A percentile compares a stretch with the other conserved stretches of the same genome.
These are phyloP conservation scores for Osmoderma eremita DNA, from an alignment of 2,888 invertebrate species.

Conservation along the genomic window DNA sequence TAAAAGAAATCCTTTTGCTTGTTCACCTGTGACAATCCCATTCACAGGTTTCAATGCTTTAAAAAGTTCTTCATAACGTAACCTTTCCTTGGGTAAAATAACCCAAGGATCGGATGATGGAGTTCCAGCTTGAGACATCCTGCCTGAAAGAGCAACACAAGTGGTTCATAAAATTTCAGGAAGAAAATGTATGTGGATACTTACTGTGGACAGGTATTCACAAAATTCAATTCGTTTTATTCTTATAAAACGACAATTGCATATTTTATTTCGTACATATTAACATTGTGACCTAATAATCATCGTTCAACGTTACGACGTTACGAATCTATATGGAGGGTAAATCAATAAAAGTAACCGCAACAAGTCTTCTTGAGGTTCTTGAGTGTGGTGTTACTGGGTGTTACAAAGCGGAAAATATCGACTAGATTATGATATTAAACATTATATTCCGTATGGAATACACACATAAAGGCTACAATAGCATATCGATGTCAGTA, in stretches of 20 bases:
- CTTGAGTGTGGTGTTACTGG: neutral
- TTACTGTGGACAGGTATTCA: constrained; percentile 1
- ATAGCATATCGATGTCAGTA: neutral
- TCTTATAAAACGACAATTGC: neutral
- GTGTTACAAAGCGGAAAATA: constrained; percentile 15
- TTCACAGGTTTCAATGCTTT: constrained; percentile 84
- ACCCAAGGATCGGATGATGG: constrained; percentile 81
- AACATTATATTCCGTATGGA: constrained; percentile 19
- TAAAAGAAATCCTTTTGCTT: constrained; percentile 92
- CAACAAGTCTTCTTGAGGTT: constrained; percentile 35
- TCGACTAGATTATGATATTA: constrained; percentile 1
- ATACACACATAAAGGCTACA: constrained; percentile 16
- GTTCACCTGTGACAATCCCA: constrained; percentile 90
- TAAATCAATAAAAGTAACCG: constrained; percentile 44
- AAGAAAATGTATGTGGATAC: neutral
- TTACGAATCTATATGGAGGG: constrained; percentile 35
- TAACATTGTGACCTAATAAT: constrained; percentile 45
- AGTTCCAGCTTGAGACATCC: constrained; percentile 62
- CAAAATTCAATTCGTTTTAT: constrained; percentile 15
- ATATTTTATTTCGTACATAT: constrained; percentile 34
- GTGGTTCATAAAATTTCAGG: neutral
- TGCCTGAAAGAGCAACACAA: constrained; percentile 19
- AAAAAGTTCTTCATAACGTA: constrained; percentile 92
- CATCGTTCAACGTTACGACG: constrained; percentile 47
- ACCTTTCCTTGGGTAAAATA: constrained; percentile 86